These are phyloP conservation scores for Papilio polyxenes DNA, from an alignment of 1,140 invertebrate species.

Conservation along the genomic window DNA sequence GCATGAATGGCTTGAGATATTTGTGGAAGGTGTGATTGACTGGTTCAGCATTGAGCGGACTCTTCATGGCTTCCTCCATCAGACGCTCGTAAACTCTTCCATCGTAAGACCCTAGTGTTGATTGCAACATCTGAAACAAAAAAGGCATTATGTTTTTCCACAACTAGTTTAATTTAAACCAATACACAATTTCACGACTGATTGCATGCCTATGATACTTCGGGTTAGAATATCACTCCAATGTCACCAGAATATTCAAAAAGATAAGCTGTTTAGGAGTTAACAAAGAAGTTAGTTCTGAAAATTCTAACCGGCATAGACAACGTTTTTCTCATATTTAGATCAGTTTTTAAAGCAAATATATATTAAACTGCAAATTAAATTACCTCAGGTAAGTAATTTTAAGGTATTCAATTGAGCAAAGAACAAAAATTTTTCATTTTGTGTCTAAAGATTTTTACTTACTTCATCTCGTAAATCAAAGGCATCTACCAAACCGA, in stretches of 20 bases:
- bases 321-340: too few relatives aligned
- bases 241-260: too few relatives aligned
- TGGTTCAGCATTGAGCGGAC: constrained; percentile 91
- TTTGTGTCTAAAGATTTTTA: neutral
- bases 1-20: constrained; percentile 89
- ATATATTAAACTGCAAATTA: too few relatives aligned
- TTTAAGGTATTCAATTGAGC: neutral
- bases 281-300: too few relatives aligned
- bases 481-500: constrained; percentile 94
- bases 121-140: constrained; percentile 82
- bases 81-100: constrained; percentile 95
- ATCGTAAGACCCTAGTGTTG: constrained; percentile 93
- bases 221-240: too few relatives aligned
- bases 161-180: neutral
- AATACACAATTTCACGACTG: too few relatives aligned
- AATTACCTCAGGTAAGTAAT: too few relatives aligned
- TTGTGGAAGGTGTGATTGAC: constrained; percentile 89
- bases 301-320: too few relatives aligned
- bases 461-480: constrained; percentile 90
- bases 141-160: constrained; percentile 3
- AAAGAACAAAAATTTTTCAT: neutral
- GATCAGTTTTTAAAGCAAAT: too few relatives aligned
- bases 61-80: constrained; percentile 91
- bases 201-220: neutral
- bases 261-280: too few relatives aligned